Evolutionary conservation across 2,888 invertebrate genomes (phyloP).

Genomic region (Mesorhabditis belari): DNA sequence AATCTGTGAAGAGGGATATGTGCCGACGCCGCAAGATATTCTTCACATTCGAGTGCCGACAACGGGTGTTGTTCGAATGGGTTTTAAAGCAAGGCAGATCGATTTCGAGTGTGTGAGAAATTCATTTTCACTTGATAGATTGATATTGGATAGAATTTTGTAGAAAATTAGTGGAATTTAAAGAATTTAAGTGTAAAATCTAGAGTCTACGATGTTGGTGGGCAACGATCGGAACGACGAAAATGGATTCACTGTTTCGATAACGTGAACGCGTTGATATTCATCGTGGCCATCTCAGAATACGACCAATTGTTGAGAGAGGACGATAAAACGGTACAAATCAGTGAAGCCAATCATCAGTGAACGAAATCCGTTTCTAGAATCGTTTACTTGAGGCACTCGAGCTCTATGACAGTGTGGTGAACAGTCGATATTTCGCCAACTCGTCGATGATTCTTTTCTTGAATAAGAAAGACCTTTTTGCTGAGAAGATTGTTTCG

Average conservation of each 20-base stretch:
- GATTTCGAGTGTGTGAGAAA: constrained; percentile 25
- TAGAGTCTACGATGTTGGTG: constrained; percentile 43
- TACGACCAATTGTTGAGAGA: constrained; percentile 42
- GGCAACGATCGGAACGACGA: constrained; percentile 43
- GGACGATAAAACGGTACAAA: constrained; percentile 34
- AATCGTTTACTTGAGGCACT: constrained; percentile 48
- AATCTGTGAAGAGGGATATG: constrained; percentile 26
- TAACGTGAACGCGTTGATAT: constrained; percentile 40
- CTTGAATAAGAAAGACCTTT: constrained; percentile 49
- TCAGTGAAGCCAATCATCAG: too few species aligned
- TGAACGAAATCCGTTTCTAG: too few species aligned
- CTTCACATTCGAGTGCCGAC: constrained; percentile 46
- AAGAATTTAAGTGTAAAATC: not conserved
- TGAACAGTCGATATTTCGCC: constrained; percentile 30
- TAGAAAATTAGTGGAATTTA: too few species aligned
- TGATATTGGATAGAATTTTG: too few species aligned
- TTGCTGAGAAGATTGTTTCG: constrained; percentile 39
- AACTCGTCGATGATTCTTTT: constrained; percentile 46
- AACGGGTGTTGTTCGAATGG: constrained; percentile 39
- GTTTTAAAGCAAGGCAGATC: constrained; percentile 36
- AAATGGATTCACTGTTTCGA: constrained; percentile 50
- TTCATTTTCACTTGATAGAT: too few species aligned
- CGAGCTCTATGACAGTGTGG: constrained; percentile 33
- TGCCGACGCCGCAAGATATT: constrained; percentile 41
- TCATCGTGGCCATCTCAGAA: constrained; percentile 43